Conservation (phyloP, 2,797 vertebrate species). For the Sebastes umbrosus region DNA sequence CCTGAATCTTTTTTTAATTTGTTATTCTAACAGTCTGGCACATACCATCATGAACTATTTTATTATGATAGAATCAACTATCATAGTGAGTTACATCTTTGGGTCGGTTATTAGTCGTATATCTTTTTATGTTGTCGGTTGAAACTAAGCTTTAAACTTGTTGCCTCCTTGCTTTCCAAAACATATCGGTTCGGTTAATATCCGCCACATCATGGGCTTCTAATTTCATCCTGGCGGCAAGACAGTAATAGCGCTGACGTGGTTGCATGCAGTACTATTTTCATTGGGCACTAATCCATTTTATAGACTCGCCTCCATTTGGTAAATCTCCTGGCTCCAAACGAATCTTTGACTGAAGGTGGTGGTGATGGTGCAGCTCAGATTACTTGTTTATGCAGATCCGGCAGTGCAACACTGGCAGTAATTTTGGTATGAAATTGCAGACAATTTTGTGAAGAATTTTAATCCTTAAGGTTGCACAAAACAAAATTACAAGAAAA, state of each 20-base stretch:
- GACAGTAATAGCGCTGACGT: background rate
- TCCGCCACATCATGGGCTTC: constrained; percentile 39
- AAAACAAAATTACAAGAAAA: constrained; percentile 18
- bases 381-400: constrained; percentile 50
- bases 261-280: constrained; percentile 5
- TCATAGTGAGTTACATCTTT: constrained; percentile 32
- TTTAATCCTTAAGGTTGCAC: constrained; percentile 17
- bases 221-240: constrained; percentile 52
- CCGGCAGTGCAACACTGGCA: constrained; percentile 22
- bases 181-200: constrained; percentile 22
- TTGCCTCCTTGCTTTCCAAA: constrained; percentile 38
- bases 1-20: constrained; percentile 42
- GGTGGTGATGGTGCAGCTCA: constrained; percentile 13
- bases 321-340: constrained; percentile 27
- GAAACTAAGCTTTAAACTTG: constrained; percentile 75
- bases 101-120: constrained; percentile 7
- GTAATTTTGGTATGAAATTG: constrained; percentile 47
- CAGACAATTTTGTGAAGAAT: constrained; percentile 37
- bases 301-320: constrained; percentile 14
- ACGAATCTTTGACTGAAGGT: constrained; percentile 24
- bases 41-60: constrained; percentile 51
- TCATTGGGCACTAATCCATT: constrained; percentile 13
- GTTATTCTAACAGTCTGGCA: constrained; percentile 51
- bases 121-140: constrained; percentile 43
- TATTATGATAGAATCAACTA: constrained; percentile 29